Base-by-base conservation (phyloP, 2,888 invertebrate genomes). In the Lasioglossum morio region DNA sequence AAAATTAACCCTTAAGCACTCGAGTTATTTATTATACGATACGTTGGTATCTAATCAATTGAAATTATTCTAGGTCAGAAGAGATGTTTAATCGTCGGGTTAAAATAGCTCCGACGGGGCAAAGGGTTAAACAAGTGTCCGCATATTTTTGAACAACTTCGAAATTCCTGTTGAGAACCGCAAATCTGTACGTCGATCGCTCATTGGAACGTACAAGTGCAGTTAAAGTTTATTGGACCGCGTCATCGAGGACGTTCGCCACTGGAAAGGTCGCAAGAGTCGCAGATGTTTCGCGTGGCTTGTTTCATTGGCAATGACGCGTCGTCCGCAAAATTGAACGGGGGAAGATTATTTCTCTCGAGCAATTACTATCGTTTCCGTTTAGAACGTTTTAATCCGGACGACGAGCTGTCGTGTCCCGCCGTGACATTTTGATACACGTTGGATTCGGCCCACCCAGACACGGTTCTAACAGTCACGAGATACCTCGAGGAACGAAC, bases 341-440 rank as follows among this genome's bases (percentile, higher is more conserved):
- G 48, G 48, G n/a, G 57, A 37, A 19, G 60, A 46, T 63, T 60
- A 37, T 72, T 82, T 69, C n/a, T 53, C 60, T 19, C 57, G 37
- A 37, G 69, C 74, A 70, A 84, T 81, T 77, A 73, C 76, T n/a
- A 66, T 76, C 72, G 76, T 73, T 57, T 53, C 75, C 60, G 57
- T 89, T 78, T 76, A 73, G 80, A 73, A 82, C 84, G 66, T 84
- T 87, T 80, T 72, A 89, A 89, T 89, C 78, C 80, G 79, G 70
- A 43, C 78, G 69, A 77, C 85, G 84, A 85, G 81, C 72, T 66
- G 79, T 74, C 81, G 81, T 85, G 82, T 73, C 79, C 66, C 76
- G 86, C 76, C 81, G 85, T 85, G 90, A 85, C 83, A 79, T 89
- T 89, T 89, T 85, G 85, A 81, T 87, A 82, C 79, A 77, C 80